phyloP scores from a whole-genome alignment of 2,113 vertebrate genomes.

The Columbina picui region DNA sequence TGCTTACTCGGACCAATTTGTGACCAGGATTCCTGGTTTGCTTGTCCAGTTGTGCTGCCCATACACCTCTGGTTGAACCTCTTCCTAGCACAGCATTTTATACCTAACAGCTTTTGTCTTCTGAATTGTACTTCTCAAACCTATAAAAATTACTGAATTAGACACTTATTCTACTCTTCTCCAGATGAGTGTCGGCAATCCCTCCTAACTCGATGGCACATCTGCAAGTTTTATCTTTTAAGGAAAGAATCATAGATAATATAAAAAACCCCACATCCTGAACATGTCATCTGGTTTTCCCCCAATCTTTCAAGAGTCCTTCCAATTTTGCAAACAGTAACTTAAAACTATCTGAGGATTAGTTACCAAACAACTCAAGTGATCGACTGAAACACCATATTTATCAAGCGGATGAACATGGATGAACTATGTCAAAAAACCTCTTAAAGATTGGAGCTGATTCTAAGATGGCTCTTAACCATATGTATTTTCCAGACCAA shows the following conservation, averaged over 20 bases:
- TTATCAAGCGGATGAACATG: neutral
- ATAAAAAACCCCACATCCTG: neutral
- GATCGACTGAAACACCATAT: fast-evolving
- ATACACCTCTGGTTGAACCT: neutral
- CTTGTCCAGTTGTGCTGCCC: neutral
- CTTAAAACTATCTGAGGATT: neutral
- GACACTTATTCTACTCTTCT: neutral
- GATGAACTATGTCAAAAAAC: neutral
- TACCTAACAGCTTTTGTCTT: neutral
- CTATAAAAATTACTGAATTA: neutral
- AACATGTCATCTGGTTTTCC: neutral
- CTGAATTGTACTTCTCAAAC: neutral
- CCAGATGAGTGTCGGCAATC: fast-evolving
- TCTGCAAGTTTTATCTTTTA: neutral
- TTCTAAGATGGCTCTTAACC: neutral
- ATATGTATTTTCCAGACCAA: fast-evolving
- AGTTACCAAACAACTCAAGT: neutral
- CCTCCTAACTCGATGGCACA: neutral
- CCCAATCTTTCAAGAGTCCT: neutral
- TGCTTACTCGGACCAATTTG: neutral
- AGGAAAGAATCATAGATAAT: neutral
- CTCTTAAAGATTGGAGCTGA: neutral
- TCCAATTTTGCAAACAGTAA: neutral
- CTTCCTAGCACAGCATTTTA: fast-evolving
- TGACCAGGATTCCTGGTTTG: neutral